Base-by-base conservation (phyloP, 2,797 vertebrate genomes). In the Gymnothorax javanicus region DNA sequence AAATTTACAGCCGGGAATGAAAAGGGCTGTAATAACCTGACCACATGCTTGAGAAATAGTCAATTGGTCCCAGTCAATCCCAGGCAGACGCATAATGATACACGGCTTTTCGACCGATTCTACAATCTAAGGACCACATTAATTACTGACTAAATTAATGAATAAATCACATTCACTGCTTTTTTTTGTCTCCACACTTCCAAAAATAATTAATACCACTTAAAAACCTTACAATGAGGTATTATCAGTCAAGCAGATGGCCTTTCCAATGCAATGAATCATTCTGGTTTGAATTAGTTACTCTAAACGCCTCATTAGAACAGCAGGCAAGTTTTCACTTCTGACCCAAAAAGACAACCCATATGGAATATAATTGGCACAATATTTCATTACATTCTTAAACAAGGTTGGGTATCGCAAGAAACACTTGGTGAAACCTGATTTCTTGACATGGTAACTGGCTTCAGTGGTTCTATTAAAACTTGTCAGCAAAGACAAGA, bases 1-100 rank as follows among this genome's bases (percentile, higher is more conserved):
- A 25, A 43, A 71, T 85, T 85, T 85, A 85, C 62, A 69, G n/a
- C 64, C 84, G 11, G 50, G 62, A 60, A 71, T 71, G 62, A 85
- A 85, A 77, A 27, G 84, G n/a, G 67, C 83, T 88, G 50, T 84
- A 1, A 33, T 91, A 90, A 93, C 91, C 89, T 67, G 79, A 27
- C 82, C 90, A 89, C 88, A 90, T 89, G 93, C 89, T 84, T 33
- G 64, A 20, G 9, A 84, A 87, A 86, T 83, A 73, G 86, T 85
- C 7, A 43, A 88, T 83, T 12, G 85, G 9, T 86, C 69, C 23
- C 64, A 85, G 23, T 85, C 84, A 52, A 71, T 73, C 60, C 64
- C 84, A 23, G 20, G 13, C 27, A 67, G 43, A n/a, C 27, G 50
- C 62, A 67, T 27, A 84, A 69, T 84, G 60, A 84, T 67, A 84